These are phyloP conservation scores for Eupeodes corollae DNA, from an alignment of 1,140 invertebrate species.

Conservation along the genomic window DNA sequence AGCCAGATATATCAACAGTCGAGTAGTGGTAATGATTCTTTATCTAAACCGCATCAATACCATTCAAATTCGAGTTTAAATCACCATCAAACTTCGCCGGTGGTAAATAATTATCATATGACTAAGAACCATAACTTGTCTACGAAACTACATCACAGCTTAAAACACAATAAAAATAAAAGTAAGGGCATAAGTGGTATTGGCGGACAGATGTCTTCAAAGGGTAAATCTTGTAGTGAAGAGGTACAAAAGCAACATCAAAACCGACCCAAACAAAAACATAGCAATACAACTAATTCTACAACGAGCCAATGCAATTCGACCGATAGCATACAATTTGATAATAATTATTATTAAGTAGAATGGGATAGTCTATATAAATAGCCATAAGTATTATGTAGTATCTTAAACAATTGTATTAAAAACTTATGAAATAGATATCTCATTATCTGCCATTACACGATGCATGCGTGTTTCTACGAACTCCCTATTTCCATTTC, in stretches of 20 bases:
- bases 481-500: no score
- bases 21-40: constrained; percentile 23
- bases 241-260: constrained; percentile 16
- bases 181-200: constrained; percentile 21
- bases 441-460: no score
- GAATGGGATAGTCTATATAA: no score
- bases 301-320: constrained; percentile 23
- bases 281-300: constrained; percentile 3
- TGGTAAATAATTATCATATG: constrained; percentile 20
- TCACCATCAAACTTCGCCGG: neutral
- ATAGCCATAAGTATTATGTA: no score
- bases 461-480: no score
- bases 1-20: constrained; percentile 32
- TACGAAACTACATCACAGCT: constrained; percentile 25
- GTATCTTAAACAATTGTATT: no score
- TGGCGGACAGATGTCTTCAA: neutral
- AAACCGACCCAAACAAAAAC: constrained; percentile 2
- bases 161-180: constrained; percentile 26
- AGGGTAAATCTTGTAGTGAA: constrained; percentile 2
- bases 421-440: no score
- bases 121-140: constrained; percentile 6
- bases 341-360: constrained; percentile 35
- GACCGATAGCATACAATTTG: constrained; percentile 34
- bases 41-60: constrained; percentile 1
- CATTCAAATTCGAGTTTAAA: neutral